phyloP scores from a whole-genome alignment of 2,113 vertebrate species.

The Arvicanthis niloticus region DNA sequence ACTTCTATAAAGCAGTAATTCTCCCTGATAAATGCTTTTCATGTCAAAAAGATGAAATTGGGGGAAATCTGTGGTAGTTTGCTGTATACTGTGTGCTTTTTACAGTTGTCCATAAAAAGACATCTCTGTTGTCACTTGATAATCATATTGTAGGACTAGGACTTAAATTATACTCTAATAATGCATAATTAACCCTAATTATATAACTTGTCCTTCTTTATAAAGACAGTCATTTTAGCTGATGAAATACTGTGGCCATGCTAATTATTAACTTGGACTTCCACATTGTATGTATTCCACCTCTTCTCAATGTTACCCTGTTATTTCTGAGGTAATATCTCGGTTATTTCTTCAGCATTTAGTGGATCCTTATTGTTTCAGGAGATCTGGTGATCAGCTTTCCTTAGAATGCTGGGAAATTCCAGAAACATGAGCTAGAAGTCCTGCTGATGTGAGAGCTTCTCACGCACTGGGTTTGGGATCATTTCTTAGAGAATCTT shows the following conservation, averaged over 20 bases:
- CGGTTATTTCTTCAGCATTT: not conserved
- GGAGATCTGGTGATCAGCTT: not conserved
- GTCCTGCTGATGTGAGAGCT: not conserved
- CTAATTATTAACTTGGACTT: not conserved
- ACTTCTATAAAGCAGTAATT: not conserved
- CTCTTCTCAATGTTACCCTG: not conserved
- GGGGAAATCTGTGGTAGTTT: not conserved
- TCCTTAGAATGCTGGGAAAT: not conserved
- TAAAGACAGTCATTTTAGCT: not conserved
- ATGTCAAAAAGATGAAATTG: not conserved
- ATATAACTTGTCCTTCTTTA: too few species aligned
- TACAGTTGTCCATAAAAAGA: not conserved
- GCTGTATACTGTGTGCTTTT: not conserved
- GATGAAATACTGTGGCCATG: not conserved
- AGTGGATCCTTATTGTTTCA: not conserved
- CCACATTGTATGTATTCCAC: not conserved
- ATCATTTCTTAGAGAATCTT: slow-evolving; percentile 87
- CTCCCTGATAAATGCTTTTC: not conserved
- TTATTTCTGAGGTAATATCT: not conserved
- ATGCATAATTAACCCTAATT: not conserved
- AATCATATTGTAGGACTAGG: not conserved
- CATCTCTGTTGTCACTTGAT: not conserved
- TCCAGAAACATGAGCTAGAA: not conserved
- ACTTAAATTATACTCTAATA: not conserved
- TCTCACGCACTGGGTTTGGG: slow-evolving; percentile 80